Conservation (phyloP, 1,140 invertebrate genomes). For the Bombus ignitus region DNA sequence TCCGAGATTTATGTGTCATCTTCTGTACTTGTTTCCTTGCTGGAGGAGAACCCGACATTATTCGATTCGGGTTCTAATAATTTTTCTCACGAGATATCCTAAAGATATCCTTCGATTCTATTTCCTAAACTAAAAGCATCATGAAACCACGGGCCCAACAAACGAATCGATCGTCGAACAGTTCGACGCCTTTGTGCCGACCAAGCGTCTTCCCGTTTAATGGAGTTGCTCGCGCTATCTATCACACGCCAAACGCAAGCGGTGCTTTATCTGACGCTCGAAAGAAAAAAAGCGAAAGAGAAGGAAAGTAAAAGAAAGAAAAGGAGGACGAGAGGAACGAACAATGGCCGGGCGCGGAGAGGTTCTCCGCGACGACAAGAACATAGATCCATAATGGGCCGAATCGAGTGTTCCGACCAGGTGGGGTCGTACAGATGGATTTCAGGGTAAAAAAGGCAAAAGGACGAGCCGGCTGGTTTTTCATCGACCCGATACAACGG, state of each 20-base stretch:
- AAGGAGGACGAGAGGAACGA: not conserved
- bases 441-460: constrained; percentile 2
- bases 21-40: no score
- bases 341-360: constrained; percentile 16
- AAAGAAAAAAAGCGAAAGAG: not conserved
- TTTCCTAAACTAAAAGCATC: not conserved
- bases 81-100: no score
- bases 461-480: not conserved
- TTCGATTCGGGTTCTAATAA: no score
- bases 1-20: not conserved
- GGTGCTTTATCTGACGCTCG: not conserved
- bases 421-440: not conserved
- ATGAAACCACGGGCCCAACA: no score
- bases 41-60: no score
- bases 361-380: constrained; percentile 23
- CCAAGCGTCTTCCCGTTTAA: constrained; percentile 16
- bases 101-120: not conserved
- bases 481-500: not conserved
- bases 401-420: constrained; percentile 23
- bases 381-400: constrained; percentile 35
- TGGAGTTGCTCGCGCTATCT: constrained; percentile 19
- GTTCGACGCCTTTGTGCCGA: not conserved
- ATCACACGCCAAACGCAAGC: constrained; percentile 31
- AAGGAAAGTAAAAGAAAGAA: not conserved
- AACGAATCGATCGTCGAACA: not conserved